Evolutionary conservation across 23 tunicate genomes (phyloP).

Genomic region (Trididemnum miniatum): DNA sequence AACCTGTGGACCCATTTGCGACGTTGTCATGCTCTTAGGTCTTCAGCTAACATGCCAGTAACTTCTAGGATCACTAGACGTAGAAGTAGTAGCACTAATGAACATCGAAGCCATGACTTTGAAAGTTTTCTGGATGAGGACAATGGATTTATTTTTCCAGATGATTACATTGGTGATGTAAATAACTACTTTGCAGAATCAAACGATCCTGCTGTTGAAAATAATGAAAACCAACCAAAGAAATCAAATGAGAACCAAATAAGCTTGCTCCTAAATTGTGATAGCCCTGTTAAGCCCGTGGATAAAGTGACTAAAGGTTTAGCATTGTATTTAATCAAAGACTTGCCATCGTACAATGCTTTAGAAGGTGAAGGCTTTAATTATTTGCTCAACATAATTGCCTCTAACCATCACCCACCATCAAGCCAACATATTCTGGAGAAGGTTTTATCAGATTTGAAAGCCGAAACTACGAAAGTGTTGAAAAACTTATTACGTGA

Average conservation of each 20-base stretch:
- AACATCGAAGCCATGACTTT: too few relatives aligned
- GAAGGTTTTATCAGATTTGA: background rate
- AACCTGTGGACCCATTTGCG: background rate
- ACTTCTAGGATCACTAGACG: background rate
- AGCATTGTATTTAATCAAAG: background rate
- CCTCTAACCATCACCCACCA: background rate
- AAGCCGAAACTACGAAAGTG: background rate
- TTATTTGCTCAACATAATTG: background rate
- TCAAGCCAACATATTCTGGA: background rate
- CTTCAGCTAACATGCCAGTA: too few relatives aligned
- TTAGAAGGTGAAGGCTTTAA: slow-evolving; percentile 20
- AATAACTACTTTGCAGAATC: background rate
- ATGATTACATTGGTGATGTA: background rate
- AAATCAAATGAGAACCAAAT: background rate
- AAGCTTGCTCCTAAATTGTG: background rate
- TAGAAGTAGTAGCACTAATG: background rate
- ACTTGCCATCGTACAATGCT: slow-evolving; percentile 4
- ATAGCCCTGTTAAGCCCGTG: background rate
- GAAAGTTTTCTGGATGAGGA: too few relatives aligned
- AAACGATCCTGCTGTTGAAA: background rate
- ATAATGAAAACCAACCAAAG: background rate
- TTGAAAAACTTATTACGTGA: background rate
- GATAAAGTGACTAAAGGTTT: background rate
- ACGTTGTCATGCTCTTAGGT: background rate
- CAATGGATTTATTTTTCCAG: too few relatives aligned